Evolutionary conservation across 1,140 invertebrate species (phyloP), one percentile per base, ranked within the genome.

Genomic region (Coelopa frigida): DNA sequence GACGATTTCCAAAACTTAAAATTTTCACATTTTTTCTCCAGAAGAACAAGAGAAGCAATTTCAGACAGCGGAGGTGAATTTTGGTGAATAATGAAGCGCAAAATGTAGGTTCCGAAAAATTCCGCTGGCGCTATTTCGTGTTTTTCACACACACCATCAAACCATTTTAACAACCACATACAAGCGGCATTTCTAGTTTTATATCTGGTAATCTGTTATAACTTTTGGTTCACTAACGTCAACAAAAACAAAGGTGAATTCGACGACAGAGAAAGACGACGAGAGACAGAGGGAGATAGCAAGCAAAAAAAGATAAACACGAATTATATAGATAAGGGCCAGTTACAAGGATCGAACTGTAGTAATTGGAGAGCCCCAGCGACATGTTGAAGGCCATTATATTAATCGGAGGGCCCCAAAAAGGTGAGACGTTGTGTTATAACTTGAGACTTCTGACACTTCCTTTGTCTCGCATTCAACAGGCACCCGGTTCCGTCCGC

Each of bases 401-500:
- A 60, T 67, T 87, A 44, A 82, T 87, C 50, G 84, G 84, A 6
- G 84, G 84, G 17, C 82, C 83, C 5, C 79, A 83, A 58, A 87
- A 87, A 78, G 84, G 83, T 80, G 20, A 44, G 18, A 44, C 33
- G 18, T 24, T 42, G 41, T 18, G 7, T 39, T 39, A 44, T 17
- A 26, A 47, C 12, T 3, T 20, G 3, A 39, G 1, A 39, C 2
- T 53, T 23, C 37, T 56, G 35, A 22, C 14, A 15, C n/a, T 17
- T 22, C 26, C 48, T 44, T 21, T 38, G 21, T 49, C 39, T 45
- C 47, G 31, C 20, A 22, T 46, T 49, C 31, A 40, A 24, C 49
- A 96, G 93, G 94, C 11, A 98, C 95, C 10, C 76, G 96, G 45
- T 99, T 99, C 70, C 82, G 96, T 5, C 96, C 96, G 1, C 72